Base-by-base conservation (phyloP, 2,113 vertebrate species). In the Pipa parva region DNA sequence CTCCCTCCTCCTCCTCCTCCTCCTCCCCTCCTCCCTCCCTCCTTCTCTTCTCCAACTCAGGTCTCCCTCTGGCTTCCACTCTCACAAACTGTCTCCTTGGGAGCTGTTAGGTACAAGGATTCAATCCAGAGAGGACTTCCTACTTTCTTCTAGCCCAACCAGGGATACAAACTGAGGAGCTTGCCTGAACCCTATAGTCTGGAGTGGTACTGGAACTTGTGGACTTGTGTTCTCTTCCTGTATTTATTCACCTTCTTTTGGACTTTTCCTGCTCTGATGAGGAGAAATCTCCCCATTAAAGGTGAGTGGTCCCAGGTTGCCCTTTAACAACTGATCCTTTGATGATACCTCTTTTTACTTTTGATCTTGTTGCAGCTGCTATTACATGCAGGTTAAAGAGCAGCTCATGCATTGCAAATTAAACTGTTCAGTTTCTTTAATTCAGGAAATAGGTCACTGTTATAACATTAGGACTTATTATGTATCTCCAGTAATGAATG, bases 11-110 rank as follows among this genome's bases (percentile, higher is more conserved):
- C 67, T 50, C 67, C 42, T 11, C 55, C n/a, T 28, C 64, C 55
- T 25, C 51, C 25, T 2, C 10, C 3, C 28, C 26, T 37, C n/a
- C n/a, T 18, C 9, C 25, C 20, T 17, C 25, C 33, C 33, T 39
- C 36, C 51, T 50, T 42, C 49, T 27, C 28, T 13, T 9, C 4
- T 20, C 51, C 62, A 24, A 21, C 2, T 50, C 39, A 26, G 49
- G 7, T 61, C 37, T 26, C 15, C 17, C 31, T 65, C 51, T 56
- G 7, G 36, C 27, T 65, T 65, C 36, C 63, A 65, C 63, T 65
- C 42, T 33, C 63, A 55, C 42, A 51, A 65, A 65, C 63, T 56
- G 63, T 56, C 46, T 65, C 52, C 45, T 28, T 57, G 37, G 63
- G 52, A 65, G 62, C 62, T 12, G 51, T 39, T 22, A 28, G 15